Evolutionary conservation across 2,888 invertebrate genomes (phyloP).

Genomic region (Cyrtodaria siliqua): DNA sequence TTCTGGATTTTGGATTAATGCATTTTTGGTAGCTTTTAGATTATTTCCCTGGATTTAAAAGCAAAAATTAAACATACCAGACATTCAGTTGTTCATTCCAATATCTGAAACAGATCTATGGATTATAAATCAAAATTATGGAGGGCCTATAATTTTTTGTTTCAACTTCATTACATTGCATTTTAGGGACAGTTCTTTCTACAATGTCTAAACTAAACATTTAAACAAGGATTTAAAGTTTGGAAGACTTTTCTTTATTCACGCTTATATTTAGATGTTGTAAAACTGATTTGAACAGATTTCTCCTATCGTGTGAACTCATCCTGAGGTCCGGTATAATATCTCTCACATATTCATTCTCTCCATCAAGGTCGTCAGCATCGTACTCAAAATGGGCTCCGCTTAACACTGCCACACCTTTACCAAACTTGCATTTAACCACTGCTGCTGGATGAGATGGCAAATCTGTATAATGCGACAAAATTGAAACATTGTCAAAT

Average conservation of each 20-base stretch:
- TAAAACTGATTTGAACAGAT: slow-evolving; percentile 48
- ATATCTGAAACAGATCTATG: too few species aligned
- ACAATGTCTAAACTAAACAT: too few species aligned
- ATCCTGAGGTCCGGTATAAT: slow-evolving; percentile 54
- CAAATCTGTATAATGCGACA: slow-evolving; percentile 56
- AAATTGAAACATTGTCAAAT: slow-evolving; percentile 17
- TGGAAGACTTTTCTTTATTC: not conserved
- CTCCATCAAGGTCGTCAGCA: slow-evolving; percentile 59
- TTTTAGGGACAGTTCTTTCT: too few species aligned
- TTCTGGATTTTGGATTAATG: too few species aligned
- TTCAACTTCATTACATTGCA: too few species aligned
- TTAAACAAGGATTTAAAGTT: too few species aligned
- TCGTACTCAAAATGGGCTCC: slow-evolving; percentile 79
- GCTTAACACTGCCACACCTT: slow-evolving; percentile 75
- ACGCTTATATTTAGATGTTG: slow-evolving; percentile 17
- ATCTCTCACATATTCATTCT: slow-evolving; percentile 52
- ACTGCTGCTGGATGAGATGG: slow-evolving; percentile 69
- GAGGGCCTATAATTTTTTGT: too few species aligned
- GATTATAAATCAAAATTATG: too few species aligned
- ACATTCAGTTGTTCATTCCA: too few species aligned
- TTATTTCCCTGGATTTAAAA: too few species aligned
- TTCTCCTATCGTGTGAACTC: slow-evolving; percentile 29
- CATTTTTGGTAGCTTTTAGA: too few species aligned
- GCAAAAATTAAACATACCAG: too few species aligned
- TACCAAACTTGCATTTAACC: slow-evolving; percentile 73